Base-by-base conservation (phyloP, 2,888 invertebrate species). In the Chrysopilus asiliformis region DNA sequence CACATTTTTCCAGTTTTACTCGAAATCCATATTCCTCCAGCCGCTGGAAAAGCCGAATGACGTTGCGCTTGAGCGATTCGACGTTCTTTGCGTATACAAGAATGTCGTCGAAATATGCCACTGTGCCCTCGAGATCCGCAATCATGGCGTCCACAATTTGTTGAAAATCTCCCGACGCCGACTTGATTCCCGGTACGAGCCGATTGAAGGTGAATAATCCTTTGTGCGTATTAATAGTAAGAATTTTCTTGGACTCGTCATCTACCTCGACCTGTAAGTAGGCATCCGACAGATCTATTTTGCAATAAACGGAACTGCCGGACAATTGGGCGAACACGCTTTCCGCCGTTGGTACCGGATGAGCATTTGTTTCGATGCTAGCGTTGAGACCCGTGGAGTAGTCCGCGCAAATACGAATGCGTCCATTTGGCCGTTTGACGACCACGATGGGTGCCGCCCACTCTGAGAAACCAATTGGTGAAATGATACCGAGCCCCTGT, bases 311-410 rank as follows among this genome's bases (percentile, higher is more conserved):
- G 14, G 7, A 9, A 3, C 15, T 13, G 4, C 13, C 4, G 15
- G 24, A 15, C 18, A 32, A 15, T 15, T 10, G 20, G 6, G 5
- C 13, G 24, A 20, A 33, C 4, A 33, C 26, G 8, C 17, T 3
- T 16, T 33, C 33, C 3, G 33, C 16, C 2, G 15, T 12, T 25
- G 43, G 46, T 10, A 48, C 13, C 17, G 43, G 42, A 39, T 42
- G 47, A 12, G 37, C 35, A 33, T 50, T 42, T 10, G 45, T 17
- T 36, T 47, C 43, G 4, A 47, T 15, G 4, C 42, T 35, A 8
- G 35, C 37, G 18, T 47, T 47, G 1, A 50, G 37, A 10, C 47
- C 46, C 4, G 46, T 45, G 10, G 45, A 47, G 29, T 39, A 47
- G 28, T 45, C 46, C 26, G 39, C 42, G 15, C 48, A 48, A 16